phyloP scores from a whole-genome alignment of 30 jellyfish, hydroid and myxozoan genomes.

The Phacellophora camtschatica region DNA sequence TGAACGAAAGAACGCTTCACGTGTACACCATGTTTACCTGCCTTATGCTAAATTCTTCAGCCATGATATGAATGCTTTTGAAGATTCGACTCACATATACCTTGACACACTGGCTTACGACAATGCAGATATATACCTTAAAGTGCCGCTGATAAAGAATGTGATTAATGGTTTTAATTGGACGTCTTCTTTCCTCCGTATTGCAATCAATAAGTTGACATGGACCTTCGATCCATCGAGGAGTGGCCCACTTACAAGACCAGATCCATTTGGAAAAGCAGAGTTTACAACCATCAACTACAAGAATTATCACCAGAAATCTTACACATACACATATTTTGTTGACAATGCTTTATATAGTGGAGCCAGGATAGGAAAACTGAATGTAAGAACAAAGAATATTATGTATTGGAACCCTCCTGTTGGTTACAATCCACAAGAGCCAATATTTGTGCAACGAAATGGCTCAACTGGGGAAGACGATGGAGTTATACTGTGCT shows the following conservation, averaged over 20 bases:
- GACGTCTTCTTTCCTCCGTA: constrained; percentile 41
- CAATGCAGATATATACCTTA: constrained; percentile 36
- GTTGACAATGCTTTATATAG: constrained; percentile 42
- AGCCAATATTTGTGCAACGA: constrained; percentile 48
- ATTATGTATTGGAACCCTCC: constrained; percentile 52
- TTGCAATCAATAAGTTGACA: constrained; percentile 48
- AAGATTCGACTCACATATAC: constrained; percentile 40
- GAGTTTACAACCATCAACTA: constrained; percentile 50
- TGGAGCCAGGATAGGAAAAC: constrained; percentile 26
- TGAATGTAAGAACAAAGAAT: constrained; percentile 48
- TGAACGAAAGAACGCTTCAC: constrained; percentile 29
- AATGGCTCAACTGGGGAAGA: constrained; percentile 45
- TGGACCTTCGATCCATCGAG: constrained; percentile 46
- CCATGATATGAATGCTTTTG: constrained; percentile 54
- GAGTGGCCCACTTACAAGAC: constrained; percentile 17
- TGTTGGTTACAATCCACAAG: constrained; percentile 59
- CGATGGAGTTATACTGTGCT: constrained; percentile 41
- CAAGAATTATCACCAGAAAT: constrained; percentile 40
- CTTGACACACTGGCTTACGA: constrained; percentile 56
- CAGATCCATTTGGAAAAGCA: constrained; percentile 46
- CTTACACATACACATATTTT: constrained; percentile 48
- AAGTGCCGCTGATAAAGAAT: neutral
- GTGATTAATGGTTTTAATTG: constrained; percentile 19
- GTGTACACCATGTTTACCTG: constrained; percentile 50
- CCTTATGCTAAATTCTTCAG: constrained; percentile 57